phyloP scores from a whole-genome alignment of 2,797 vertebrate species.

The Rhinella marina region DNA sequence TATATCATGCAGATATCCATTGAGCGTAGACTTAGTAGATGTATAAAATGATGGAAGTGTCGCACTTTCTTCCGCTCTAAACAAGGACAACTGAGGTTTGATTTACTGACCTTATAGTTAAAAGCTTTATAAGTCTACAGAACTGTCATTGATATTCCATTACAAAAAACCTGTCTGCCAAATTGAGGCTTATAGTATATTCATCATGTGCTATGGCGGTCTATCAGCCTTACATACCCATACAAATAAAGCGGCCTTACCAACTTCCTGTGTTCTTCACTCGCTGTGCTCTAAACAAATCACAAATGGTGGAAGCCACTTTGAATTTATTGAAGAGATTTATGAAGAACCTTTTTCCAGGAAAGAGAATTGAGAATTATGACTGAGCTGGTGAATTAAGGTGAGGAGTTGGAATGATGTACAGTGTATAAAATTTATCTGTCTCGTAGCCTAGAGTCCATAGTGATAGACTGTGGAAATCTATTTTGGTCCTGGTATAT shows the following conservation, averaged over 20 bases:
- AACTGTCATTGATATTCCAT: conserved; percentile 32
- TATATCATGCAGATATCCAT: conserved; percentile 19
- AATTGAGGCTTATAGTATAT: conserved; percentile 13
- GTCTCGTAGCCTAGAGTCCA: not conserved
- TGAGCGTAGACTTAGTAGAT: not conserved
- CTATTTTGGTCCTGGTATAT: not conserved
- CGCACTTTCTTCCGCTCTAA: conserved; percentile 4
- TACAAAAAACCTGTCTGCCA: conserved; percentile 28
- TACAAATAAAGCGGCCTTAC: not conserved
- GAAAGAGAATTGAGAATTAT: conserved; percentile 18
- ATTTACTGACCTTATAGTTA: conserved; percentile 40
- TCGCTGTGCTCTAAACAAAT: not conserved
- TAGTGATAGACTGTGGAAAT: not conserved
- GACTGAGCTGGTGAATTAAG: not conserved
- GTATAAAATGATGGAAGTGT: conserved; percentile 33
- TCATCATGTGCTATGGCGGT: conserved; percentile 15
- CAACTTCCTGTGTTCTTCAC: not conserved
- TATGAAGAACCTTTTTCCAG: conserved; percentile 28
- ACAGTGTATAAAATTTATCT: conserved; percentile 9
- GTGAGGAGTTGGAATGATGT: not conserved
- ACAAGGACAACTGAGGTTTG: conserved; percentile 41
- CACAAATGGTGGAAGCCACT: conserved; percentile 23
- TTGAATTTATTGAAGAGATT: conserved; percentile 39
- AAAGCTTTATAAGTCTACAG: conserved; percentile 42
- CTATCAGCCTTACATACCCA: not conserved